phyloP scores from a whole-genome alignment of 2,888 invertebrate genomes.

The Spodoptera exigua region DNA sequence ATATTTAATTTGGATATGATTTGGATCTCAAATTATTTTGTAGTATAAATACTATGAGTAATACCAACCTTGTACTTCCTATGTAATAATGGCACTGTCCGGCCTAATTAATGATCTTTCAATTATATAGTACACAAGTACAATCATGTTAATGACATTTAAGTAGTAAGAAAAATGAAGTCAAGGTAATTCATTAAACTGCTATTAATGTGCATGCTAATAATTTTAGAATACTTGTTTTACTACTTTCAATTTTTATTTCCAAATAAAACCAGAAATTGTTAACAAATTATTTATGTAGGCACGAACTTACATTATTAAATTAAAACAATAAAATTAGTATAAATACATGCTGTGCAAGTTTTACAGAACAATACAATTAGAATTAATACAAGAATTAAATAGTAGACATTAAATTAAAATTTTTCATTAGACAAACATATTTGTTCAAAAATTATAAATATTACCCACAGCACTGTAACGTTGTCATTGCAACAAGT shows the following conservation, averaged over 20 bases:
- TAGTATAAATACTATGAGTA: background rate
- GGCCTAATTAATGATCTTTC: constrained; percentile 3
- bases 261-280: constrained; percentile 51
- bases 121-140: constrained; percentile 32
- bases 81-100: constrained; percentile 16
- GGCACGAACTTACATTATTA: constrained; percentile 59
- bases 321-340: constrained; percentile 61
- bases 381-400: constrained; percentile 45
- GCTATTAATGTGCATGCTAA: constrained; percentile 15
- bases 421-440: constrained; percentile 36
- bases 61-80: constrained; percentile 17
- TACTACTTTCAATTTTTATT: constrained; percentile 22
- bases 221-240: constrained; percentile 5
- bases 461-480: constrained; percentile 66
- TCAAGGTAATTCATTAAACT: constrained; percentile 27
- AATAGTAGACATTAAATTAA: constrained; percentile 39
- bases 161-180: constrained; percentile 4
- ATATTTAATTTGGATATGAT: background rate
- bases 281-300: constrained; percentile 68
- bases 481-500: constrained; percentile 83
- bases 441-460: constrained; percentile 54
- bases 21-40: background rate
- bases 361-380: constrained; percentile 42
- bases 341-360: constrained; percentile 58
- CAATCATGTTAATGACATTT: constrained; percentile 24